Evolutionary conservation across 2,888 invertebrate species (phyloP), one percentile per base, ranked within the genome.

Genomic region (Oscheius sp.): DNA sequence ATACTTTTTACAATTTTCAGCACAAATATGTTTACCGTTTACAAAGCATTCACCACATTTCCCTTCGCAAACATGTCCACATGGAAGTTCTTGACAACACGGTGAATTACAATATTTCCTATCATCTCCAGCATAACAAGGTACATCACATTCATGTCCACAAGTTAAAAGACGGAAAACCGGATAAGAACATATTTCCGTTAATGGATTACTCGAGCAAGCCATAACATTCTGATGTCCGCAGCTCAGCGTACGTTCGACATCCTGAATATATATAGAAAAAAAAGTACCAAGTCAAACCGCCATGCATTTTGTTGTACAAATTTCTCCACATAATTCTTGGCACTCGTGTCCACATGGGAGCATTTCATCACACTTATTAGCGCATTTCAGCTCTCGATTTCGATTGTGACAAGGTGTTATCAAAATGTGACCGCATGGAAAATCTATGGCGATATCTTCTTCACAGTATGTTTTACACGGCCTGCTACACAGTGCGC

Each of bases 31-130:
- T 16, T 49, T 59, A n/a, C 21, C 29, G 5, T 21, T n/a, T 46
- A 25, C 23, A 35, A 35, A 64, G 66, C 76, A 76, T 35, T 73
- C 66, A 13, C 87, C 86, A 79, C 90, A 90, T 1, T 83, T 86
- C 16, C 89, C 89, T 12, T 25, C 66, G 68, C 89, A 89, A 5
- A 41, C 12, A 75, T 89, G 89, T 2, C 76, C 86, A 79, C 89
- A 89, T 16, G 88, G 71, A 3, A 75, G 61, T 21, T 29, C 63
- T 41, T 53, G 46, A 64, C 56, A 43, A 73, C 89, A 89, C 1
- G 79, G 79, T 13, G 68, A 52, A 1, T 70, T 75, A 72, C 88
- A 88, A 12, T 52, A n/a, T 16, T 12, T 23, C 7, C 25, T 21
- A 52, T 25, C 25, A 23, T 27, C 25, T 5, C 72, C 72, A 16